Conservation (phyloP, 2,113 vertebrate genomes). For the human (Homo sapiens) region GRCh38 chr2:165476501-165477000, state of each 20-base stretch:
- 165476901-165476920: slow-evolving; percentile 3
- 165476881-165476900: neutral
- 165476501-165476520: neutral
- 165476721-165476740: neutral
- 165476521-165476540: neutral
- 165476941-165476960: neutral
- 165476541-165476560: neutral
- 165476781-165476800: neutral
- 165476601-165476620: neutral
- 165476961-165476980: neutral
- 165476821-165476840: neutral
- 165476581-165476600: neutral
- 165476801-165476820: neutral
- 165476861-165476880: neutral
- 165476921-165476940: neutral
- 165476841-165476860: neutral
- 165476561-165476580: neutral
- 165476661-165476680: neutral
- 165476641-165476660: neutral
- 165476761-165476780: neutral
- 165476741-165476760: neutral
- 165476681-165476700: neutral
- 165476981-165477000: neutral
- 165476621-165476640: neutral
- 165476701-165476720: neutral